Percentiles rank a stretch among this genome's conserved stretches.
Conservation (phyloP, 2,797 vertebrate species). For the Scarus forsteni region DNA sequence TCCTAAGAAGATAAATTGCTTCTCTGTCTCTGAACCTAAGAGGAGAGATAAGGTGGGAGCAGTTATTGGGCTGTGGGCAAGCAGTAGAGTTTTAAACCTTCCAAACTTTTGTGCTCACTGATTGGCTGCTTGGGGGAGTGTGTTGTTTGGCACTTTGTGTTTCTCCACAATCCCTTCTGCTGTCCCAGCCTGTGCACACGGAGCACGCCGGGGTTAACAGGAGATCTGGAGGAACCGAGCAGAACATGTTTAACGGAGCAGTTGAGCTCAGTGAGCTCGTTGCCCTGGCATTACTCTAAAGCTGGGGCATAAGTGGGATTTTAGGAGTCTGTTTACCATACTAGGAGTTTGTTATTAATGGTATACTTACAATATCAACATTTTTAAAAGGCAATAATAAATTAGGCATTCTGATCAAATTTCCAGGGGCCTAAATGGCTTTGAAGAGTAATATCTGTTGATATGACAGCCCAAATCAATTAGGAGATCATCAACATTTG, state of each 20-base stretch:
- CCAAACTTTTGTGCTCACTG: constrained; percentile 48
- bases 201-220: constrained; percentile 21
- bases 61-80: constrained; percentile 44
- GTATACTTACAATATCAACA: background rate
- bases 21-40: constrained; percentile 63
- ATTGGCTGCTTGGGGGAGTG: constrained; percentile 24
- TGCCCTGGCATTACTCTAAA: constrained; percentile 20
- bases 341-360: constrained; percentile 11
- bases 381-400: too few relatives aligned
- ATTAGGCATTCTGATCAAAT: too few relatives aligned
- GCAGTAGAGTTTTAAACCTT: constrained; percentile 50
- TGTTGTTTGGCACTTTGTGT: constrained; percentile 40
- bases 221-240: constrained; percentile 35
- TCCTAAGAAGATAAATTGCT: constrained; percentile 70
- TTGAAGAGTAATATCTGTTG: too few relatives aligned
- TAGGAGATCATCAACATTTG: too few relatives aligned
- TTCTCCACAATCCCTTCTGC: constrained; percentile 20
- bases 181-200: constrained; percentile 23
- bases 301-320: constrained; percentile 22
- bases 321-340: constrained; percentile 13
- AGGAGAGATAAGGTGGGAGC: constrained; percentile 67
- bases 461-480: too few relatives aligned
- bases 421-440: too few relatives aligned
- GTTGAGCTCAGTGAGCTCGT: background rate
- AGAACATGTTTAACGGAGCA: constrained; percentile 40